phyloP scores from a whole-genome alignment of 2,797 vertebrate genomes.

The Carapus acus region DNA sequence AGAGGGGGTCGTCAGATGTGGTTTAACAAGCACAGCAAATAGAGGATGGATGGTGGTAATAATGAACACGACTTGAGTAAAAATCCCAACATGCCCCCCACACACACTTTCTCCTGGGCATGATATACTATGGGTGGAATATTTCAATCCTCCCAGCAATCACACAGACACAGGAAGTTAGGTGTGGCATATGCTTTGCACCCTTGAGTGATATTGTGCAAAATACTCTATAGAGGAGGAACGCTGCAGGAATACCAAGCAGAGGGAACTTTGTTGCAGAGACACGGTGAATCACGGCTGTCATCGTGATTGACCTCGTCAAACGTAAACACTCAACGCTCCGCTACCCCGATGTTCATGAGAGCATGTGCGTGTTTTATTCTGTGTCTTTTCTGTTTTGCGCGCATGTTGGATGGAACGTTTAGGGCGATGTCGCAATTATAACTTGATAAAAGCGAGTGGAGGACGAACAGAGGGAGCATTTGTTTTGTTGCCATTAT shows the following conservation, averaged over 20 bases:
- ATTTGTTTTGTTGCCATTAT: too few species aligned
- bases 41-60: conserved; percentile 9
- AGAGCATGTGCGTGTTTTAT: conserved; percentile 21
- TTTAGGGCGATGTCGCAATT: too few species aligned
- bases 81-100: too few species aligned
- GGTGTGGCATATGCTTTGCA: conserved; percentile 5
- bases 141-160: conserved; percentile 5
- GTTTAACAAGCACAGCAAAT: conserved; percentile 16
- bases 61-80: too few species aligned
- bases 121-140: background rate
- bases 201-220: conserved; percentile 39
- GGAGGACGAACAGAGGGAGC: too few species aligned
- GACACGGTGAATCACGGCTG: background rate
- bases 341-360: conserved; percentile 15
- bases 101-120: background rate
- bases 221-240: conserved; percentile 23
- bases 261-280: conserved; percentile 28
- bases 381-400: conserved; percentile 1
- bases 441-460: too few species aligned
- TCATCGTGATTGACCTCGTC: conserved; percentile 37
- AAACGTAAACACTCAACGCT: conserved; percentile 14
- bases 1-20: too few species aligned
- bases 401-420: conserved; percentile 1
- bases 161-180: conserved; percentile 21
- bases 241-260: conserved; percentile 44